A percentile compares a stretch with the other conserved stretches of the same genome.
Conservation (phyloP, 2,888 invertebrate species). For the Callyntrura guangdongensis region DNA sequence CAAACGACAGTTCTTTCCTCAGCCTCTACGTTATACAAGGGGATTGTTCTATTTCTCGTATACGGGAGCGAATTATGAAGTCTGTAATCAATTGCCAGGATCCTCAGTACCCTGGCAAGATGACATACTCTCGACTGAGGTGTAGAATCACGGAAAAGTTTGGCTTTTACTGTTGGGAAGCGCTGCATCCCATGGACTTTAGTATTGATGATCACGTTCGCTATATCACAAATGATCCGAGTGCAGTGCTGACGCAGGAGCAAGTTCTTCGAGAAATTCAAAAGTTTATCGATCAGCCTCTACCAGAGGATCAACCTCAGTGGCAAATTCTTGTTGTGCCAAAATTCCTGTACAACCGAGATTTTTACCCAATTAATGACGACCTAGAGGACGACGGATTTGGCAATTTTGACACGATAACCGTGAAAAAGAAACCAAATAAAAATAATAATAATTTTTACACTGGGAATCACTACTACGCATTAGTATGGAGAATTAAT, state of each 20-base stretch:
- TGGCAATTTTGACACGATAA: conserved; percentile 74
- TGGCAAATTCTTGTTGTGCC: conserved; percentile 81
- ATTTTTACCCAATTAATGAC: conserved; percentile 34
- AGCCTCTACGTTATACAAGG: conserved; percentile 82
- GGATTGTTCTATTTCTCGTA: conserved; percentile 78
- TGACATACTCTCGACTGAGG: conserved; percentile 63
- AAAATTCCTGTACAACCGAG: conserved; percentile 73
- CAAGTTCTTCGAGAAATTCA: conserved; percentile 78
- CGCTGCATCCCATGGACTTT: conserved; percentile 69
- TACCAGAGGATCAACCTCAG: conserved; percentile 76
- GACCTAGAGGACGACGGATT: conserved; percentile 72
- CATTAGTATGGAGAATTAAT: conserved; percentile 69
- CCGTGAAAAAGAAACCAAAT: conserved; percentile 65
- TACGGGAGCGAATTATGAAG: conserved; percentile 71
- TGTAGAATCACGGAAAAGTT: conserved; percentile 71
- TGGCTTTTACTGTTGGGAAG: conserved; percentile 79
- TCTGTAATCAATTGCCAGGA: conserved; percentile 68
- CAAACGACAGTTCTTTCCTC: conserved; percentile 82
- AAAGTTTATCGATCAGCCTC: conserved; percentile 76
- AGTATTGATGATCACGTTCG: conserved; percentile 78
- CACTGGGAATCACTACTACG: conserved; percentile 75
- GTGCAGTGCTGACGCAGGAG: conserved; percentile 71
- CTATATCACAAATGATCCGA: conserved; percentile 75
- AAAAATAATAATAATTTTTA: conserved; percentile 49
- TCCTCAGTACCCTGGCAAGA: conserved; percentile 55